Evolutionary conservation across 2,113 vertebrate species (phyloP).

Genomic region (Arothron firmamentum): DNA sequence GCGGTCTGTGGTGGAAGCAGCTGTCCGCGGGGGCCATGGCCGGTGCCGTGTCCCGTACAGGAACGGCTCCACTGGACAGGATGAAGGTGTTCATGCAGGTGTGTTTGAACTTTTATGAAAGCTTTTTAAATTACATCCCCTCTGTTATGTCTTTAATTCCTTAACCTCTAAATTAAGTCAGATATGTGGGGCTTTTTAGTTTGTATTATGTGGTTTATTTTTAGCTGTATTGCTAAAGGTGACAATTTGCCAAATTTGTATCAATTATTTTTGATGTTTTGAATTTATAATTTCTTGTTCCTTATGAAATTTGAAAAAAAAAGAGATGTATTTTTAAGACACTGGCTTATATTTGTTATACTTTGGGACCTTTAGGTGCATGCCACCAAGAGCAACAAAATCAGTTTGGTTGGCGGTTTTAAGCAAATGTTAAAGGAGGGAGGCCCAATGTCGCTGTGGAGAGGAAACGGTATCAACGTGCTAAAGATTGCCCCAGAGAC

Average conservation of each 20-base stretch:
- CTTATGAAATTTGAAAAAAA: too few species aligned
- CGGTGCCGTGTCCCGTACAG: constrained; percentile 91
- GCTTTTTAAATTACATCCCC: not conserved
- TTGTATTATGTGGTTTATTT: too few species aligned
- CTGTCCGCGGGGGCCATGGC: constrained; percentile 86
- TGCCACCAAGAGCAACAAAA: constrained; percentile 84
- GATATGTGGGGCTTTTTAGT: not conserved
- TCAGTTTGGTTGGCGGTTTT: constrained; percentile 85
- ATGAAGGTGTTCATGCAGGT: constrained; percentile 99
- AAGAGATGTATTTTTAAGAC: not conserved
- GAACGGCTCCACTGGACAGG: constrained; percentile 92
- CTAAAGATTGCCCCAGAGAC: constrained; percentile 97
- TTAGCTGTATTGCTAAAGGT: too few species aligned
- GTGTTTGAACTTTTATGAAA: not conserved
- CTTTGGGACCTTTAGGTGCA: constrained; percentile 80
- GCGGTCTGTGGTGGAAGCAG: constrained; percentile 93
- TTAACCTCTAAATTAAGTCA: not conserved
- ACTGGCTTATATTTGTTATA: not conserved
- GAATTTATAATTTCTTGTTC: too few species aligned
- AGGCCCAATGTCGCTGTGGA: constrained; percentile 86
- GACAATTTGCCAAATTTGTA: too few species aligned
- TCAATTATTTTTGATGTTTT: too few species aligned
- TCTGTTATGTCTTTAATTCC: not conserved
- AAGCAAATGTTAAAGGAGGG: constrained; percentile 96
- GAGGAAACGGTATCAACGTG: constrained; percentile 96